These are phyloP conservation scores for Eristalinus sepulchralis DNA, from an alignment of 2,888 invertebrate species.

Conservation along the genomic window DNA sequence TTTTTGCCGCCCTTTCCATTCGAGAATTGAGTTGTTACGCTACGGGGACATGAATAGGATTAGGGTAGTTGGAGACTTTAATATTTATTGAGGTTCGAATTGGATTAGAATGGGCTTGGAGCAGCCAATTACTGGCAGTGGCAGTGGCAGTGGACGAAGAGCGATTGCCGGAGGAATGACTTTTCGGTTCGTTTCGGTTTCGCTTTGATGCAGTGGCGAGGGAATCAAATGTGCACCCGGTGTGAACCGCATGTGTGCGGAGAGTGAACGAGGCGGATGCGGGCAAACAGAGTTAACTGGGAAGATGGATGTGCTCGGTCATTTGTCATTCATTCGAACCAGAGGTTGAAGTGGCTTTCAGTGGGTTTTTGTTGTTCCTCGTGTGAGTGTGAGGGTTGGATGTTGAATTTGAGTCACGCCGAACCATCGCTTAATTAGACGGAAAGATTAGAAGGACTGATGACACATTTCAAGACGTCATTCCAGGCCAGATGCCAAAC, in stretches of 20 bases:
- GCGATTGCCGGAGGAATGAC: background rate
- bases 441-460: too few relatives aligned
- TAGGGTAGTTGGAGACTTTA: slow-evolving; percentile 19
- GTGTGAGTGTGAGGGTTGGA: background rate
- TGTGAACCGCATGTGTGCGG: background rate
- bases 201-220: background rate
- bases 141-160: background rate
- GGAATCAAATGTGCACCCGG: background rate
- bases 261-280: background rate
- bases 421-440: background rate
- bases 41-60: background rate
- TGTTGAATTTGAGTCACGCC: background rate
- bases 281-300: background rate
- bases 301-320: background rate
- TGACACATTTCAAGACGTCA: too few relatives aligned
- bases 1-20: background rate
- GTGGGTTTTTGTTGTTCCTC: background rate
- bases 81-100: slow-evolving; percentile 23
- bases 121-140: background rate
- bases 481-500: too few relatives aligned
- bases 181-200: background rate
- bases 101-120: background rate
- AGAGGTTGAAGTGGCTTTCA: background rate
- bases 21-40: slow-evolving; percentile 16
- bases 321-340: background rate